phyloP scores from a whole-genome alignment of 2,888 invertebrate species.

The Chymomyza fuscimana region DNA sequence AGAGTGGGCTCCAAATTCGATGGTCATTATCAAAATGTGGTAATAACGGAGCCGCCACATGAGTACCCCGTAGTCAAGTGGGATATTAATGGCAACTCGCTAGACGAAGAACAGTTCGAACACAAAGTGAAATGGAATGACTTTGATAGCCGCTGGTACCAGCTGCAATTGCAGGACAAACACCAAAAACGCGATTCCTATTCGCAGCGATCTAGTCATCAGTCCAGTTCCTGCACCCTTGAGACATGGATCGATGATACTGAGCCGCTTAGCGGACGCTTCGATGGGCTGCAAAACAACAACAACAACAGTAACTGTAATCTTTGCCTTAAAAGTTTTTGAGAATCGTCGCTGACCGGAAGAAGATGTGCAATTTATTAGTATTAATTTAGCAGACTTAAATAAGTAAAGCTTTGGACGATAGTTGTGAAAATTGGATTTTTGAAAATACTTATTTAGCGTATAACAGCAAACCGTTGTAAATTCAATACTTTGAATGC shows the following conservation, averaged over 20 bases:
- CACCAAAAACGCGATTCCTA: constrained; percentile 37
- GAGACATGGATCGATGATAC: constrained; percentile 80
- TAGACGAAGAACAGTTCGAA: constrained; percentile 71
- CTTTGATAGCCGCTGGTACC: constrained; percentile 69
- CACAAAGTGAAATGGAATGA: constrained; percentile 63
- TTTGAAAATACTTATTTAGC: not conserved
- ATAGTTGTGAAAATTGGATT: constrained; percentile 12
- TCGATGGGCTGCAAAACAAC: constrained; percentile 45
- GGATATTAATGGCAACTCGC: constrained; percentile 78
- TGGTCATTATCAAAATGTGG: constrained; percentile 73
- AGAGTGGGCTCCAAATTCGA: constrained; percentile 71
- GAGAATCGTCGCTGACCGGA: not conserved
- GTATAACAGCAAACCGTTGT: not conserved
- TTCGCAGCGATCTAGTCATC: constrained; percentile 74
- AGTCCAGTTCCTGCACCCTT: constrained; percentile 78
- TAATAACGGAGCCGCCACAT: constrained; percentile 74
- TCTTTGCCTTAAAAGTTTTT: constrained; percentile 72
- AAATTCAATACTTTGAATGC: not conserved
- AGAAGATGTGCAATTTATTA: not conserved
- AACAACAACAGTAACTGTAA: constrained; percentile 45
- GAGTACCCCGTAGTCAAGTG: constrained; percentile 73
- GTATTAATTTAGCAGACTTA: not conserved
- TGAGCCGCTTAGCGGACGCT: constrained; percentile 35
- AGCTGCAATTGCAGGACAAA: constrained; percentile 47
- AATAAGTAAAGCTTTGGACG: not conserved